These are phyloP conservation scores for Platichthys stellatus DNA, from an alignment of 2,113 vertebrate genomes.

Conservation along the genomic window DNA sequence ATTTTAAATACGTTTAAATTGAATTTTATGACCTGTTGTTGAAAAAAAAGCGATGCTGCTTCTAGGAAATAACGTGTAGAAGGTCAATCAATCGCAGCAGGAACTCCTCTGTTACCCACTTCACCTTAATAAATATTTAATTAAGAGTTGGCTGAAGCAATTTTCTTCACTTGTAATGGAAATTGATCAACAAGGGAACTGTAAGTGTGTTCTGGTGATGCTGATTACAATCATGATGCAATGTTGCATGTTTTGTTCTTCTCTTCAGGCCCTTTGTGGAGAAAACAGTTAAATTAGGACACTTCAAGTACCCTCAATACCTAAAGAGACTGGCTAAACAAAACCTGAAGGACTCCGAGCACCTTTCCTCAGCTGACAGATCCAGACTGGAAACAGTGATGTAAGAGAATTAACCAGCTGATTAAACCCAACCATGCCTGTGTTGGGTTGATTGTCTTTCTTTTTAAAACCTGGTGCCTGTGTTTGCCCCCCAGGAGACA, in stretches of 20 bases:
- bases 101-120: neutral
- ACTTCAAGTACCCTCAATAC: slow-evolving; percentile 50
- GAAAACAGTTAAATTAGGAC: slow-evolving; percentile 40
- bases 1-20: too few relatives aligned
- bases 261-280: slow-evolving; percentile 48
- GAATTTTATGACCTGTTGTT: too few relatives aligned
- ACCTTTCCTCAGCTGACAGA: slow-evolving; percentile 50
- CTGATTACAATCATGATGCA: too few relatives aligned
- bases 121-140: neutral
- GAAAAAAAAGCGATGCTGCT: too few relatives aligned
- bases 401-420: slow-evolving; percentile 42
- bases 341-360: slow-evolving; percentile 57
- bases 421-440: fast-evolving
- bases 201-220: too few relatives aligned
- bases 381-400: slow-evolving; percentile 62
- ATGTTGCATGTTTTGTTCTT: slow-evolving; percentile 6
- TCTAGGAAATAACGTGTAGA: too few relatives aligned
- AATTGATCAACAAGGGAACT: too few relatives aligned
- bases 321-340: slow-evolving; percentile 68
- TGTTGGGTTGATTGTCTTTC: neutral
- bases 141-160: too few relatives aligned
- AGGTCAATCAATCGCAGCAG: too few relatives aligned
- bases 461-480: neutral
- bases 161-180: too few relatives aligned
- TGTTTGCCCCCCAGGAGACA: slow-evolving; percentile 73